Evolutionary conservation across 2,888 invertebrate species (phyloP), one percentile per base, ranked within the genome.

Genomic region (Ophonus ardosiacus): DNA sequence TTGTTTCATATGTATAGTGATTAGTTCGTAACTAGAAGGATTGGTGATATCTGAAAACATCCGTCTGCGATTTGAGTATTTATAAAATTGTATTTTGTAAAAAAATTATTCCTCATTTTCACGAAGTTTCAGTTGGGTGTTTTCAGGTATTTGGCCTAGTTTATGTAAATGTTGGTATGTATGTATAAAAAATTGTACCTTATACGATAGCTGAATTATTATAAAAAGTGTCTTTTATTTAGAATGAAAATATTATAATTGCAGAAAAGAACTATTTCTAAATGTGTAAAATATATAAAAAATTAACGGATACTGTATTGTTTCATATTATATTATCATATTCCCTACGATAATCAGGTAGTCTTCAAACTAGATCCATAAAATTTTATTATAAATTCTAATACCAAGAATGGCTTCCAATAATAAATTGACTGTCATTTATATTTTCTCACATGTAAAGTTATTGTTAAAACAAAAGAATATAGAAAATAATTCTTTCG

Each of bases 231-330:
- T 90, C 90, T 90, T 90, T 90, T 89, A 89, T 89, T 90, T 91
- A 90, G 90, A 90, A 89, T 87, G 87, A 89, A 88, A 89, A 89
- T 88, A 90, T 90, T 90, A 90, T 90, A 89, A 90, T 90, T 89
- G 89, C 88, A 89, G 89, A 89, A 90, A 89, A 90, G 89, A 86
- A 89, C 89, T 90, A 91, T 91, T 91, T 91, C 90, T 91, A 91
- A 91, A 91, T 91, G 91, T 91, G 90, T 91, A 91, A 91, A 90
- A 91, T 90, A 91, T 90, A 83, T 89, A 89, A 89, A 89, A 90
- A 90, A 89, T 65, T 84, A 84, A 84, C 84, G 84, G 74, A 84
- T 51, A 21, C 51, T 59, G 17, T 21, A 31, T 31, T 31, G 40
- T 84, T 63, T 79, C 51, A 38, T 78, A 24, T 63, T 31, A 31